phyloP scores from a whole-genome alignment of 2,797 vertebrate species.

The Xyrichtys novacula region DNA sequence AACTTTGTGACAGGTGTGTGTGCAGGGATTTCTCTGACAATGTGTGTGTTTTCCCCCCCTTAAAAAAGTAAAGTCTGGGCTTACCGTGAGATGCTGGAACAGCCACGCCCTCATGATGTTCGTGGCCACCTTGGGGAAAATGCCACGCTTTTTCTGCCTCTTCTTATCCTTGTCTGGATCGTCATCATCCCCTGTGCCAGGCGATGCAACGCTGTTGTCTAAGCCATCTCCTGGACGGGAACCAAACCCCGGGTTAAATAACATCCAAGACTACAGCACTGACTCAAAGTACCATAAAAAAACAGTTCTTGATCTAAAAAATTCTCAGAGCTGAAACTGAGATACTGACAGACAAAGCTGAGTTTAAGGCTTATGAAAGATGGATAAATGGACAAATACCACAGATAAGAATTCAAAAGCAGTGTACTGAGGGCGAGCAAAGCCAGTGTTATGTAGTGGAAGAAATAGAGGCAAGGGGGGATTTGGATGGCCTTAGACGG shows the following conservation, averaged over 20 bases:
- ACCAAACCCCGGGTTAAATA: conserved; percentile 80
- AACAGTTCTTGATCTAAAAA: conserved; percentile 26
- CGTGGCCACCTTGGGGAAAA: conserved; percentile 99
- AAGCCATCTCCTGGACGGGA: conserved; percentile 93
- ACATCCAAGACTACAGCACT: conserved; percentile 57
- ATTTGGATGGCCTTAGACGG: conserved; percentile 73
- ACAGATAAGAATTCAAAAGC: conserved; percentile 60
- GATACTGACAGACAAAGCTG: conserved; percentile 38
- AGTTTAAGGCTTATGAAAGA: conserved; percentile 66
- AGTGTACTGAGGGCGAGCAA: conserved; percentile 43
- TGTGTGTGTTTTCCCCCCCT: conserved; percentile 28
- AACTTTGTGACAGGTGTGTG: conserved; percentile 57
- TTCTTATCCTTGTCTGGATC: conserved; percentile 99
- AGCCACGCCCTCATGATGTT: conserved; percentile 99
- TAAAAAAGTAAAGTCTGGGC: conserved; percentile 54
- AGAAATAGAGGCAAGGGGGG: conserved; percentile 63
- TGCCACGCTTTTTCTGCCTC: conserved; percentile 99
- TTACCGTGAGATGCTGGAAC: conserved; percentile 99
- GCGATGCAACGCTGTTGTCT: conserved; percentile 99
- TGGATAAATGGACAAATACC: conserved; percentile 78
- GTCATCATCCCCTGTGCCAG: conserved; percentile 97
- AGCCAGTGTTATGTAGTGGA: conserved; percentile 57
- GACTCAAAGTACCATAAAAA: conserved; percentile 41
- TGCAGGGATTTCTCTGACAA: conserved; percentile 3
- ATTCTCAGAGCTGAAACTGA: conserved; percentile 46